A percentile compares a stretch with the other conserved stretches of the same genome.
Evolutionary conservation across 2,113 vertebrate species (phyloP).

Genomic region (Psammodynastes pulverulentus): DNA sequence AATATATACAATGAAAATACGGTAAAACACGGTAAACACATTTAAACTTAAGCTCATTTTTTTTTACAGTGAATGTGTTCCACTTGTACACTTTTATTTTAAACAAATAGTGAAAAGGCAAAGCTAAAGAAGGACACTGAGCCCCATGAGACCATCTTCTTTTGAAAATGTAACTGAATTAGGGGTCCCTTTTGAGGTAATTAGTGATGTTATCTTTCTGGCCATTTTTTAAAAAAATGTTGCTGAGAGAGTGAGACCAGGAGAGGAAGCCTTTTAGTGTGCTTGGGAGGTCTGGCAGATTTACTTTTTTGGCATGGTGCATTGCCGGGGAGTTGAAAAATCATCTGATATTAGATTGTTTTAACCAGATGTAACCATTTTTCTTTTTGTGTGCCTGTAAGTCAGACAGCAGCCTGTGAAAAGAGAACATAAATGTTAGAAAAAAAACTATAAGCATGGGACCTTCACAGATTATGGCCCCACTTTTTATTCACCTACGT

Average conservation of each 20-base stretch:
- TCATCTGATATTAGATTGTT: constrained; percentile 64
- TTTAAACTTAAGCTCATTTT: background rate
- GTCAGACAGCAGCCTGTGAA: constrained; percentile 56
- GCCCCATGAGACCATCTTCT: constrained; percentile 15
- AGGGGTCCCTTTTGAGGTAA: constrained; percentile 29
- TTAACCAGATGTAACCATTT: constrained; percentile 56
- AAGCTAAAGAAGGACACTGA: background rate
- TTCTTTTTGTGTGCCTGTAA: constrained; percentile 55
- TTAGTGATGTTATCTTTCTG: constrained; percentile 49
- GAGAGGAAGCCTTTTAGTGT: constrained; percentile 52
- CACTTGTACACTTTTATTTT: background rate
- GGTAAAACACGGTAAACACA: no score
- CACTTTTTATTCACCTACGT: background rate
- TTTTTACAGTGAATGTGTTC: background rate
- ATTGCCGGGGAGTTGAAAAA: constrained; percentile 55
- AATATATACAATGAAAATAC: no score
- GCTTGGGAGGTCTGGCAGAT: constrained; percentile 73
- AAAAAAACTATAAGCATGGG: constrained; percentile 33
- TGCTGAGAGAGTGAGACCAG: constrained; percentile 52
- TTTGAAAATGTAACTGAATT: constrained; percentile 44
- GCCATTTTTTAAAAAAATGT: constrained; percentile 6
- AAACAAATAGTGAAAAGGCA: constrained; percentile 14
- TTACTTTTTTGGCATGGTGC: constrained; percentile 55
- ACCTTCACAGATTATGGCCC: constrained; percentile 34
- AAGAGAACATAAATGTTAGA: constrained; percentile 46